Evolutionary conservation across 2,797 vertebrate genomes (phyloP), one percentile per base, ranked within the genome.

Genomic region (Sebastes cheni): DNA sequence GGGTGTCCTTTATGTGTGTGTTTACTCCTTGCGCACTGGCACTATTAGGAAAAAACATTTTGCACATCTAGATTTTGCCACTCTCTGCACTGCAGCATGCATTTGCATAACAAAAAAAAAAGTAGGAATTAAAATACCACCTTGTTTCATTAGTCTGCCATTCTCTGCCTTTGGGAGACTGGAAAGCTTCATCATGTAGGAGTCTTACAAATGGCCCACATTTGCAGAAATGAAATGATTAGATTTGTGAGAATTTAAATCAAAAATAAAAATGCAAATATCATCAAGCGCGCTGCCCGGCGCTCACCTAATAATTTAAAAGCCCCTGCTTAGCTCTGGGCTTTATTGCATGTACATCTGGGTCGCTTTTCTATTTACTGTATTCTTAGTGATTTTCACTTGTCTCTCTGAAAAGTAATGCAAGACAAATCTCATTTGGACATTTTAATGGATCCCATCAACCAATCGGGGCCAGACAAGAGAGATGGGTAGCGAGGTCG

Each of bases 211-310:
- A 90, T 88, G 61, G 79, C 50, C 50, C 81, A 65, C 64, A 83
- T 90, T 88, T 89, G 64, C 69, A 67, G 73, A 83, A 86, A 91
- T 90, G 12, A 89, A 92, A 88, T 85, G 64, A 89, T 88, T 88
- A 81, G 74, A 68, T 88, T 87, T 86, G 55, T 12, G 54, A 61
- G 77, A 85, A 83, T 86, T 81, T 80, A 86, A 86, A 77, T 87
- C 32, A 77, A 88, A 89, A 90, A 86, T 87, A 79, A 84, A 89
- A 91, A 90, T 89, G 86, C 83, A 86, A 88, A 93, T 90, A 81
- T 82, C 78, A 76, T 82, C 80, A 79, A 87, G 72, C 32, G 7
- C 7, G 0, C 30, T 75, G 73, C 76, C 71, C 66, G 8, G 70
- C 18, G 32, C 77, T 87, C 81, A 16, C 46, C 87, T 90, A 92